Evolutionary conservation across 2,888 invertebrate genomes (phyloP).

Genomic region (Drosophila siamana): DNA sequence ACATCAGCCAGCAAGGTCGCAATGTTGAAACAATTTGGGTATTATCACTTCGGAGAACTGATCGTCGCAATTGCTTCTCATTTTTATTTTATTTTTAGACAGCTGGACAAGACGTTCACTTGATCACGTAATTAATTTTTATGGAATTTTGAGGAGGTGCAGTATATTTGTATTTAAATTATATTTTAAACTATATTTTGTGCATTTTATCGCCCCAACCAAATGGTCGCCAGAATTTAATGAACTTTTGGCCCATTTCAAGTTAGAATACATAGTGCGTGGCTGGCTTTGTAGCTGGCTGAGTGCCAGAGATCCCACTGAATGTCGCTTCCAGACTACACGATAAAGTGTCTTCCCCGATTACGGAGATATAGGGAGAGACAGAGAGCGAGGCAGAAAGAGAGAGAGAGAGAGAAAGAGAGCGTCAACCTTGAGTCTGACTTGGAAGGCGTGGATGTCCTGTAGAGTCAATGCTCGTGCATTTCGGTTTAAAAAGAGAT

Average conservation of each 20-base stretch:
- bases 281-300: constrained; percentile 30
- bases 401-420: not conserved
- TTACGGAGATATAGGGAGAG: not conserved
- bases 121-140: constrained; percentile 30
- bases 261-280: constrained; percentile 39
- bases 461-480: constrained; percentile 36
- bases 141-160: constrained; percentile 40
- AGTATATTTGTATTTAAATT: constrained; percentile 21
- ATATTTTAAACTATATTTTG: constrained; percentile 46
- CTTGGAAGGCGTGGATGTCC: not conserved
- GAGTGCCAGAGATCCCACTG: constrained; percentile 18
- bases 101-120: not conserved
- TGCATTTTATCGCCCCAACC: constrained; percentile 33
- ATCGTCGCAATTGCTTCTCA: not conserved
- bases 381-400: not conserved
- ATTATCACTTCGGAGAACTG: not conserved
- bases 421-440: constrained; percentile 42
- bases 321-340: constrained; percentile 18
- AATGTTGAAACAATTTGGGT: constrained; percentile 11
- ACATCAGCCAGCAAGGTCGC: no score
- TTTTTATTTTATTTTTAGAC: constrained; percentile 39
- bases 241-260: constrained; percentile 78
- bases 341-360: not conserved
- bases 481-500: not conserved
- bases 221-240: constrained; percentile 49